phyloP scores from a whole-genome alignment of 2,797 vertebrate species.

The Notolabrus celidotus region DNA sequence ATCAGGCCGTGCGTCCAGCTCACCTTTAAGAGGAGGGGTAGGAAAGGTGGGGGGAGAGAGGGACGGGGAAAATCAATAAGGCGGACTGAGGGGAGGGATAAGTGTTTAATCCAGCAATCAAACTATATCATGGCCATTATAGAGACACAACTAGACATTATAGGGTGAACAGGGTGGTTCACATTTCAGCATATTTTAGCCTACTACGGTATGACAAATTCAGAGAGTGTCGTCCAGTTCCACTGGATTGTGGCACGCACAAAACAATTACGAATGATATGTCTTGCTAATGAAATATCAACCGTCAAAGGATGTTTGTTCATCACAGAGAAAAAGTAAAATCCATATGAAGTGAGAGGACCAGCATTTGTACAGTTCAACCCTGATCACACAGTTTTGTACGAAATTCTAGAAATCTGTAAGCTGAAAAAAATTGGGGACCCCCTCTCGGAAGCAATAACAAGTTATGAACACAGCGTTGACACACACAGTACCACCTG shows the following conservation, averaged over 20 bases:
- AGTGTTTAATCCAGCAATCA: constrained; percentile 84
- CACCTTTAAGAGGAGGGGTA: constrained; percentile 77
- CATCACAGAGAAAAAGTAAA: not conserved
- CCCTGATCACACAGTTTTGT: no score
- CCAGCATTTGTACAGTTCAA: not conserved
- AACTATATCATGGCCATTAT: constrained; percentile 82
- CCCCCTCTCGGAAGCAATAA: no score
- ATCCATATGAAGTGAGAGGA: constrained; percentile 1
- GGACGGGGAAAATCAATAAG: constrained; percentile 78
- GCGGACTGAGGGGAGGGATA: constrained; percentile 80
- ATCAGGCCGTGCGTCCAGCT: constrained; percentile 88
- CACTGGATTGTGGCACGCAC: not conserved
- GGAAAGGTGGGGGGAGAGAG: constrained; percentile 37
- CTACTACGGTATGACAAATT: not conserved
- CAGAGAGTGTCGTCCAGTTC: not conserved
- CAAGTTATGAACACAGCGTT: no score
- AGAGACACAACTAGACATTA: constrained; percentile 74
- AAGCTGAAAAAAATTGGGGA: no score
- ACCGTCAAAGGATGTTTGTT: no score
- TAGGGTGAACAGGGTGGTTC: constrained; percentile 64
- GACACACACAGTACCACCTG: no score
- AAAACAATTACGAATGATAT: no score
- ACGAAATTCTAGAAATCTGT: no score
- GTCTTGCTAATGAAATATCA: no score
- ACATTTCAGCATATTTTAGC: constrained; percentile 49